These are phyloP conservation scores for Helarctos malayanus DNA, from an alignment of 2,797 vertebrate species.

Conservation along the genomic window DNA sequence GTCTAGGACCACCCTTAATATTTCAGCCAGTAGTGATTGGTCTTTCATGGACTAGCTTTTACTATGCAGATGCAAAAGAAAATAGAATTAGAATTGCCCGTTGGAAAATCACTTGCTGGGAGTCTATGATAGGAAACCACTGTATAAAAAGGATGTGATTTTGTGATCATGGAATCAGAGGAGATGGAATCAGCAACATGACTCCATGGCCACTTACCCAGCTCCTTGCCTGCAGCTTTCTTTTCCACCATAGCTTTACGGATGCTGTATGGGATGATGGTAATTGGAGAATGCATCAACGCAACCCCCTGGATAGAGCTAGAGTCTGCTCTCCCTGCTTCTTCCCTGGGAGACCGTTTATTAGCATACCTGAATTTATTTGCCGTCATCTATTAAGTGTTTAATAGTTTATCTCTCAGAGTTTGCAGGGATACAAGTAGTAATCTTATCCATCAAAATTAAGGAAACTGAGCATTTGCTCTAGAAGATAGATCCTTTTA, in stretches of 20 bases:
- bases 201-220: too few relatives aligned
- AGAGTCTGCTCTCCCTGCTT: neutral
- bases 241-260: rapidly evolving
- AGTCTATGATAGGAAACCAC: neutral
- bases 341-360: neutral
- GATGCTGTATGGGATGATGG: neutral
- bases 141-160: rapidly evolving
- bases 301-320: rapidly evolving
- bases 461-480: neutral
- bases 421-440: neutral
- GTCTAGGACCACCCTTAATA: neutral
- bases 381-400: neutral
- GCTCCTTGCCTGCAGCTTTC: neutral
- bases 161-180: neutral
- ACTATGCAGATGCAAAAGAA: neutral
- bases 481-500: neutral
- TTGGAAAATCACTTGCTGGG: too few relatives aligned
- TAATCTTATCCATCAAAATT: neutral
- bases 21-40: neutral
- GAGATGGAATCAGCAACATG: neutral
- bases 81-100: neutral
- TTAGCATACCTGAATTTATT: neutral
- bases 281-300: neutral
- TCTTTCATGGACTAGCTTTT: neutral
- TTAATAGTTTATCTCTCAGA: neutral